Evolutionary conservation across 2,888 invertebrate species (phyloP), one percentile per base, ranked within the genome.

Genomic region (Chromoteleia sp.): DNA sequence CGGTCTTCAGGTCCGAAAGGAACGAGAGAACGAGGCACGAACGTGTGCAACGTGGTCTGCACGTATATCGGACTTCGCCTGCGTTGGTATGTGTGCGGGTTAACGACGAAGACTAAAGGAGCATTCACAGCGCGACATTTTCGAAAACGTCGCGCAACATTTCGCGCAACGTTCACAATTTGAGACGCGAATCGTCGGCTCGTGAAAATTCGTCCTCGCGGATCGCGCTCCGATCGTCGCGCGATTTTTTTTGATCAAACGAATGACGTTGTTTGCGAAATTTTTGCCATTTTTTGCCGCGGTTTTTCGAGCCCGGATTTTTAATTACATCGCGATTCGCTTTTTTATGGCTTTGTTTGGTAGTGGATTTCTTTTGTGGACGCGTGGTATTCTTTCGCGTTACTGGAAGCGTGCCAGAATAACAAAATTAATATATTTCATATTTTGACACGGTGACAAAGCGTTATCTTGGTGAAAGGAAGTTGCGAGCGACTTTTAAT

Each of bases 1-100:
- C 89, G 90, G 90, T 89, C 90, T 88, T 89, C 89, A 88, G 88
- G 89, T 89, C 89, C 89, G 89, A 89, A 88, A 89, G 88, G 87
- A 88, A 87, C 84, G 86, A 84, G 84, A 80, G 86, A 81, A 73
- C 59, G 59, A 67, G 73, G 76, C 70, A 73, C 80, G 76, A 80
- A 78, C 80, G 84, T 80, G 83, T 83, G 81, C 82, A 77, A 71
- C 84, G 83, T 65, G 77, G 78, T 45, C 78, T 81, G 80, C 83
- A 82, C 82, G 71, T 75, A 83, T 75, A 68, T 54, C 76, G 78
- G 85, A 84, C 84, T 65, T 61, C 61, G 83, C 61, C 83, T 82
- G 83, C 39, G 78, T 82, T 83, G 85, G 87, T 88, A 81, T 85
- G 86, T 86, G 87, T 86, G 88, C 86, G 90, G 89, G 89, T 90